Evolutionary conservation across 2,888 invertebrate species (phyloP), one percentile per base, ranked within the genome.

Genomic region (Dastarcus helophoroides): DNA sequence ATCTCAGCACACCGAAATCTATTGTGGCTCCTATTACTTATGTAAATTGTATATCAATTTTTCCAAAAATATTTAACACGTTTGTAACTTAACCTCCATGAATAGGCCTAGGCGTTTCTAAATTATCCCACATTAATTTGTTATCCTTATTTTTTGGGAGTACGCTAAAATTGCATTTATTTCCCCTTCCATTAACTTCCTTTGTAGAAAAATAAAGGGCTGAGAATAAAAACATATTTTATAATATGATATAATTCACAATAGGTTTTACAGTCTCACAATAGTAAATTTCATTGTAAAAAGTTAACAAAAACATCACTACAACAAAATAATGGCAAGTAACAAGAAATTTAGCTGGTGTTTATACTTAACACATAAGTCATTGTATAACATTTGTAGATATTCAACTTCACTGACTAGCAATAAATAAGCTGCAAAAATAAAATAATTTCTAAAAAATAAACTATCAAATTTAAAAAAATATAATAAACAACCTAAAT

Each of bases 181-280:
- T n/a, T n/a, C n/a, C n/a, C n/a, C n/a, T n/a, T n/a, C n/a, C n/a
- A n/a, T n/a, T n/a, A n/a, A n/a, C n/a, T n/a, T n/a, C n/a, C n/a
- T n/a, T n/a, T n/a, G n/a, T n/a, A n/a, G n/a, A n/a, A n/a, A n/a
- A n/a, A n/a, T n/a, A n/a, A n/a, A n/a, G n/a, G n/a, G n/a, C n/a
- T n/a, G n/a, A n/a, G n/a, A n/a, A n/a, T n/a, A n/a, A n/a, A n/a
- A n/a, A n/a, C n/a, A n/a, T n/a, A n/a, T n/a, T n/a, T n/a, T n/a
- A n/a, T n/a, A n/a, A n/a, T n/a, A 30, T 31, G 19, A 27, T 35
- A 31, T 35, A 35, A 43, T 51, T 50, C 46, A 50, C 51, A 50
- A 48, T 51, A 50, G 50, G 49, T 50, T 46, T 50, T 47, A 50
- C 50, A 51, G 50, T 51, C 50, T 51, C 46, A 49, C 48, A 50